These are phyloP conservation scores for Cuculus canorus DNA, from an alignment of 2,797 vertebrate genomes.

Conservation along the genomic window DNA sequence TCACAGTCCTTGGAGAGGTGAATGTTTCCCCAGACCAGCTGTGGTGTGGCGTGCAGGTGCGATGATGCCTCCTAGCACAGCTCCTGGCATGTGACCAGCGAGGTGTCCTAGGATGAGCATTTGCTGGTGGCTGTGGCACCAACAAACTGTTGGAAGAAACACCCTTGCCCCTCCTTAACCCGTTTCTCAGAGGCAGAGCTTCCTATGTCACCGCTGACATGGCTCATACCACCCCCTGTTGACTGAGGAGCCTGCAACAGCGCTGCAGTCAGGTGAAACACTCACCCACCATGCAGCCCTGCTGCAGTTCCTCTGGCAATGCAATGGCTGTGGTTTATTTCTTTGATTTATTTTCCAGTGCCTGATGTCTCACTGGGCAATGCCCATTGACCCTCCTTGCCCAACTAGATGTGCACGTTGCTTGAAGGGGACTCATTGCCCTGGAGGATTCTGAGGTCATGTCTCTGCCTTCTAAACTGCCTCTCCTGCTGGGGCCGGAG, in stretches of 20 bases:
- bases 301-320: rapidly evolving
- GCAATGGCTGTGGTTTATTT: neutral
- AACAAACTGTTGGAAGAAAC: neutral
- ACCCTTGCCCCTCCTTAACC: neutral
- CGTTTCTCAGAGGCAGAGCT: neutral
- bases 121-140: neutral
- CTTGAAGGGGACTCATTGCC: neutral
- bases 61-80: rapidly evolving
- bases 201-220: neutral
- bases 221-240: neutral
- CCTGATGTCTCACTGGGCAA: neutral
- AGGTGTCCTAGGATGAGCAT: neutral
- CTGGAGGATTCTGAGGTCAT: neutral
- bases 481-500: neutral
- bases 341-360: neutral
- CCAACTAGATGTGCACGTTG: neutral
- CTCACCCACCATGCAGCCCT: rapidly evolving
- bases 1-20: neutral
- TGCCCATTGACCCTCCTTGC: rapidly evolving
- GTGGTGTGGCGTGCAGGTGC: rapidly evolving
- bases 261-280: neutral
- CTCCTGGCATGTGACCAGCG: neutral
- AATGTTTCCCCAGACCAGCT: neutral
- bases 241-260: neutral
- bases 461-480: neutral